phyloP scores from a whole-genome alignment of 2,113 vertebrate species.

The Gnathonemus echidnorhynchus region DNA sequence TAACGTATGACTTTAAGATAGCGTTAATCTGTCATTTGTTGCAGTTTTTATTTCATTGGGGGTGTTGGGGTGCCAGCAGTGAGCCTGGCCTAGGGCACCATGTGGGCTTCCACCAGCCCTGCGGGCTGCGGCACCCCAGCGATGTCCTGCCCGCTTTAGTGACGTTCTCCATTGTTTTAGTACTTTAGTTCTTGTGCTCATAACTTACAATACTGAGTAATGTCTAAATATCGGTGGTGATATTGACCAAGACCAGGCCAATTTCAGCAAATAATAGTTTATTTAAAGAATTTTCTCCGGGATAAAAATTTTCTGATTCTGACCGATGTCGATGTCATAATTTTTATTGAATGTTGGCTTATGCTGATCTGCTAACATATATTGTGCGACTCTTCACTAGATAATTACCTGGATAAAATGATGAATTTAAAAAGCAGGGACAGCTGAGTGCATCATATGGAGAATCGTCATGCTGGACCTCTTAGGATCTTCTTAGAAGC shows the following conservation, averaged over 20 bases:
- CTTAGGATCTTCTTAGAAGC: not conserved
- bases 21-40: not conserved
- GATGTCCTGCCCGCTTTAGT: not conserved
- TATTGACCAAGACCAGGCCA: not conserved
- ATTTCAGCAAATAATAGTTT: not conserved
- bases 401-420: not conserved
- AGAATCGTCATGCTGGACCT: not conserved
- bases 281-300: not conserved
- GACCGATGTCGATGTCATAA: not conserved
- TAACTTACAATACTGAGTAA: not conserved
- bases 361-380: not conserved
- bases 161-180: not conserved
- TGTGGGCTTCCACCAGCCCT: not conserved
- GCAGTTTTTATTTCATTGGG: not conserved
- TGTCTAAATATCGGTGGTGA: not conserved
- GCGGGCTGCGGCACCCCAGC: not conserved
- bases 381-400: not conserved
- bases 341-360: not conserved
- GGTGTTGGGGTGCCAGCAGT: not conserved
- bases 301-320: not conserved
- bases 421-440: not conserved
- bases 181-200: not conserved
- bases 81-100: too few relatives aligned
- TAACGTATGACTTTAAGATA: not conserved
- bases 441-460: not conserved